Percentiles rank a stretch among this genome's conserved stretches.
Evolutionary conservation across 1,140 invertebrate species (phyloP).

Genomic region (Palaemon carinicauda): DNA sequence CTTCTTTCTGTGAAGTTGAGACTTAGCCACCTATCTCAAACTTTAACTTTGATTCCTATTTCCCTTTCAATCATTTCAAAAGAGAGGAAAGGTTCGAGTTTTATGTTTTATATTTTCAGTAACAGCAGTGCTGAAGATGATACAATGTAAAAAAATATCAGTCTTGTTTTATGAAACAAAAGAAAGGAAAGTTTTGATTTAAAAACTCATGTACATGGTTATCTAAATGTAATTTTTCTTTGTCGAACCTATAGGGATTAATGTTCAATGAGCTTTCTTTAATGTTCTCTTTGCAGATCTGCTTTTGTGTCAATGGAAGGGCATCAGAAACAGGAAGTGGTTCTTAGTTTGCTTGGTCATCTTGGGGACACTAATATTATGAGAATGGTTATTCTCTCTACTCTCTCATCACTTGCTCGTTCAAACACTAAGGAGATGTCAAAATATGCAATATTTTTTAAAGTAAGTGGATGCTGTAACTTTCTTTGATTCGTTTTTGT

Average conservation of each 20-base stretch:
- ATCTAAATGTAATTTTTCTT: too few species aligned
- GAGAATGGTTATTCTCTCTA: conserved; percentile 34
- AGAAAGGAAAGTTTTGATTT: not conserved
- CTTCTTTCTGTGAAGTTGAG: too few species aligned
- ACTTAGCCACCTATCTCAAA: too few species aligned
- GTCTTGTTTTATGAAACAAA: not conserved
- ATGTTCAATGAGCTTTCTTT: not conserved
- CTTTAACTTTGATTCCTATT: too few species aligned
- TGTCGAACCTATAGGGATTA: not conserved
- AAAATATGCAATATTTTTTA: conserved; percentile 52
- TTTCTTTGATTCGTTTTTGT: too few species aligned
- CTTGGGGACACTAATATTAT: conserved; percentile 37
- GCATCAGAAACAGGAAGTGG: conserved; percentile 52
- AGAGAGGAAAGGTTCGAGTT: too few species aligned
- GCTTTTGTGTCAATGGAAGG: conserved; percentile 36
- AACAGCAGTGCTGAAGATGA: too few species aligned
- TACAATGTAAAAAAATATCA: not conserved
- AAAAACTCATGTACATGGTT: not conserved
- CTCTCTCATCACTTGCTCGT: conserved; percentile 44
- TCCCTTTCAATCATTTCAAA: too few species aligned
- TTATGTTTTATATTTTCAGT: too few species aligned
- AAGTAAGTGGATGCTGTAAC: conserved; percentile 50
- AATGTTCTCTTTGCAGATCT: not conserved
- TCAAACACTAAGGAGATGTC: conserved; percentile 43
- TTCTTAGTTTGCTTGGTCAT: conserved; percentile 49